These are phyloP conservation scores for Drosophila orena DNA, from an alignment of 1,140 invertebrate genomes.

Conservation along the genomic window DNA sequence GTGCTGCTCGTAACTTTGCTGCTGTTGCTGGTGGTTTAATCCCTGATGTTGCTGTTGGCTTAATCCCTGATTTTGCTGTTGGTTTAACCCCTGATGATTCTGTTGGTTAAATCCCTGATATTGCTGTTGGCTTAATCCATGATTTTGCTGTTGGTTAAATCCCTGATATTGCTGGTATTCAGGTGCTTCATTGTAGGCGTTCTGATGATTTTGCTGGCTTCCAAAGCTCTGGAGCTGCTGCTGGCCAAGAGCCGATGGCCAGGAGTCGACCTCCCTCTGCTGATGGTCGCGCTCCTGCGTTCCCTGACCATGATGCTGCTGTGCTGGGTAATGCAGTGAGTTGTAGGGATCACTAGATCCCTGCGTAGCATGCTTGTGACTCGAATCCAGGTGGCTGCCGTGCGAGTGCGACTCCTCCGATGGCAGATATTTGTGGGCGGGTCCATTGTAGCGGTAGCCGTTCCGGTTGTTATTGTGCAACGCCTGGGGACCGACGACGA, in stretches of 20 bases:
- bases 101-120: no score
- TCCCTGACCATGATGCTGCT: background rate
- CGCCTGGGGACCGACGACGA: conserved; percentile 37
- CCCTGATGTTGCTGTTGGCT: background rate
- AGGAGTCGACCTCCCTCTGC: conserved; percentile 1
- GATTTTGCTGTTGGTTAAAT: background rate
- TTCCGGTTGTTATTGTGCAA: conserved; percentile 35
- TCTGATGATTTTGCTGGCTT: background rate
- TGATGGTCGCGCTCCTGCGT: conserved; percentile 11
- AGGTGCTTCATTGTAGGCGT: background rate
- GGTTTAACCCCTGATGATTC: no score
- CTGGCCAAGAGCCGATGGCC: background rate
- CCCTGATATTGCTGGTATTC: background rate
- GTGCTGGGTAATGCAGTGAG: conserved; percentile 36
- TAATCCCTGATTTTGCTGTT: no score
- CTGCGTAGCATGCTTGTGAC: conserved; percentile 12
- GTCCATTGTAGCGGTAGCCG: conserved; percentile 71
- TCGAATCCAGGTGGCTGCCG: conserved; percentile 13
- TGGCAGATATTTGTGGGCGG: conserved; percentile 66
- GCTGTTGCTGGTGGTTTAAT: background rate
- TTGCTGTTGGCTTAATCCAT: no score
- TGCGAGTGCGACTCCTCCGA: conserved; percentile 33
- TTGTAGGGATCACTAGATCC: conserved; percentile 48
- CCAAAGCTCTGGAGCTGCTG: background rate
- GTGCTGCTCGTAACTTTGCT: background rate